Percentiles rank a stretch among this genome's conserved stretches.
These are phyloP conservation scores for Gadus chalcogrammus DNA, from an alignment of 2,113 vertebrate species.

Conservation along the genomic window DNA sequence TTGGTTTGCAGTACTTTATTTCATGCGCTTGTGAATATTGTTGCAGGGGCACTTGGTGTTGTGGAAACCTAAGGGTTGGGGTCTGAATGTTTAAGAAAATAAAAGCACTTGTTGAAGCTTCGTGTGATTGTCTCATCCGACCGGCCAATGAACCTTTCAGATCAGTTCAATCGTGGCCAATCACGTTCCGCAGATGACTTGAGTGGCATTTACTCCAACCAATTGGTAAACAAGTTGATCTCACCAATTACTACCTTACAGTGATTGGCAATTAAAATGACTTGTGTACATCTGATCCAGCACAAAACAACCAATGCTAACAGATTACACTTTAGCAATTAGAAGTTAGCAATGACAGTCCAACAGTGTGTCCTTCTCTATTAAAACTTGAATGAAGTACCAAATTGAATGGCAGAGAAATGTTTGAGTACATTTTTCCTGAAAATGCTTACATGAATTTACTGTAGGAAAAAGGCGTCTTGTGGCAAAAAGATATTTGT, in stretches of 20 bases:
- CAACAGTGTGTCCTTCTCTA: background rate
- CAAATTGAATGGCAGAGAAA: background rate
- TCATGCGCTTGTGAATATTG: background rate
- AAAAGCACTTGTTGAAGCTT: constrained; percentile 33
- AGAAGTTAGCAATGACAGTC: background rate
- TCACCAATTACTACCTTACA: background rate
- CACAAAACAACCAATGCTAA: background rate
- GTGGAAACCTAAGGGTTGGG: background rate
- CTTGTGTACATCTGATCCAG: background rate
- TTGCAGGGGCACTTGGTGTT: background rate
- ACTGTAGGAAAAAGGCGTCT: background rate
- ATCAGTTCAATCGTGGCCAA: constrained; percentile 22
- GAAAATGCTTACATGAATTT: background rate
- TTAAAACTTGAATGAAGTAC: background rate
- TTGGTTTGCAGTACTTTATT: constrained; percentile 20
- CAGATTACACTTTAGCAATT: too few species aligned
- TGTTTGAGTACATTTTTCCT: background rate
- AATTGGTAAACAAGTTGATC: background rate
- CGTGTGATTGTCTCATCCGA: background rate
- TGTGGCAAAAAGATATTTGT: background rate
- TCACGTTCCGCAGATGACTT: background rate
- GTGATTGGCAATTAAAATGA: background rate
- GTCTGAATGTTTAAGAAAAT: constrained; percentile 19
- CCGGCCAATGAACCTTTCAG: constrained; percentile 25
- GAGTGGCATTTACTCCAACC: background rate